Base-by-base conservation (phyloP, 1,140 invertebrate species). In the Macrosteles quadrilineatus region DNA sequence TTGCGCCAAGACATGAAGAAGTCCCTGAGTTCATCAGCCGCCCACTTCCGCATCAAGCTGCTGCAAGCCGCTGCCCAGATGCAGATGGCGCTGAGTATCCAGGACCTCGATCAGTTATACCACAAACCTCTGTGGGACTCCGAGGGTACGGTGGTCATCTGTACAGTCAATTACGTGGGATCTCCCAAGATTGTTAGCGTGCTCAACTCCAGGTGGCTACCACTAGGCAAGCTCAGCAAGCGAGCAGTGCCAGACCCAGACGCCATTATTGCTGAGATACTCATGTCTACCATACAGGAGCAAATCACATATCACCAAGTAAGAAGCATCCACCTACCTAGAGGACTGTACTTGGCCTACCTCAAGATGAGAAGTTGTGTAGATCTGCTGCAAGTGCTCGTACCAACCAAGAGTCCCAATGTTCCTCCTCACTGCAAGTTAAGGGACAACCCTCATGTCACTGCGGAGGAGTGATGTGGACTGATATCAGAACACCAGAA, bases 321-420 rank as follows among this genome's bases (percentile, higher is more conserved):
- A 23, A 95, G 93, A 68, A 86, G 88, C 69, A 88, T 92, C 47
- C 90, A 90, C 72, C 79, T 98, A 21, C 85, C 87, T 0, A 88
- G 89, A 62, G 97, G 97, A 0, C 83, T 99, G 4, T 98, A 99
- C 80, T 82, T 98, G 69, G 94, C 95, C 21, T 99, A 98, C 81
- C 83, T 98, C 47, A 98, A 98, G 79, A 89, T 98, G 84, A 93
- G 96, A 76, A 97, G 93, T 75, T 96, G 95, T 4, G 92, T 98
- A 62, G 96, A 98, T 80, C 87, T 94, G 2, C 93, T 98, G 36
- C 89, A 95, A 76, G 90, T 98, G 17, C 87, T 98, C 1, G 96
- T 98, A 19, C 92, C 95, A 0, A 85, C 91, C 32, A 91, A 94
- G 77, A 89, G 91, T 0, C 97, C 97, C 11, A 98, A 97, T 81